Conservation (phyloP, 2,888 invertebrate species). For the Drosophila neotestacea region DNA sequence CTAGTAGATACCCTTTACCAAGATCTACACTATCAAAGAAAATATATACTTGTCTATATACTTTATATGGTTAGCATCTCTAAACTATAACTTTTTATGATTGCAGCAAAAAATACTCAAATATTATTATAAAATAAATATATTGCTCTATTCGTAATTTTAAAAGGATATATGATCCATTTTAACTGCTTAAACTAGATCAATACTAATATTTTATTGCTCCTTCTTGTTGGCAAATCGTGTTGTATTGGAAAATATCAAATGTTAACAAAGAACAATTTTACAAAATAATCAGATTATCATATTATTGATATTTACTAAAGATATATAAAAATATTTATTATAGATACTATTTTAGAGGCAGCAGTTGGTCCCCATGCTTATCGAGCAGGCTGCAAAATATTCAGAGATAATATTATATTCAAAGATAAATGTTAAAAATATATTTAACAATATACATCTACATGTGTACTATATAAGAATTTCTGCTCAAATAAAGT, state of each 20-base stretch:
- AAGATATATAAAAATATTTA: neutral
- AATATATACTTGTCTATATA: neutral
- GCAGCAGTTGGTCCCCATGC: constrained; percentile 56
- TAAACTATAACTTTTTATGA: constrained; percentile 1
- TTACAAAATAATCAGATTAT: constrained; percentile 32
- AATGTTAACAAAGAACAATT: constrained; percentile 47
- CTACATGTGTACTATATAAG: constrained; percentile 14
- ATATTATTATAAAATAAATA: constrained; percentile 15
- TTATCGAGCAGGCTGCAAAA: constrained; percentile 32
- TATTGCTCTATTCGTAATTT: neutral
- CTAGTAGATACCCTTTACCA: constrained; percentile 16
- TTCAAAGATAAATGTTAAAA: constrained; percentile 11
- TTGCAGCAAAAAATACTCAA: neutral
- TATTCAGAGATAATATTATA: constrained; percentile 16
- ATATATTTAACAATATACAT: constrained; percentile 12
- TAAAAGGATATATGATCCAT: neutral
- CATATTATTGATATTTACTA: neutral
- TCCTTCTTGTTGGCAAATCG: constrained; percentile 23
- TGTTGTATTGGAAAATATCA: constrained; percentile 12
- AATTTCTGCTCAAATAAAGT: constrained; percentile 56
- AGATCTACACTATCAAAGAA: neutral
- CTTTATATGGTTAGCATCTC: neutral
- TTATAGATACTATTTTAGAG: constrained; percentile 11
- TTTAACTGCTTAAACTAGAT: constrained; percentile 5
- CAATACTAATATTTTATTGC: constrained; percentile 14